Percentiles rank a stretch among this genome's conserved stretches.
phyloP scores from a whole-genome alignment of 2,797 vertebrate species.

The Micromesistius poutassou region DNA sequence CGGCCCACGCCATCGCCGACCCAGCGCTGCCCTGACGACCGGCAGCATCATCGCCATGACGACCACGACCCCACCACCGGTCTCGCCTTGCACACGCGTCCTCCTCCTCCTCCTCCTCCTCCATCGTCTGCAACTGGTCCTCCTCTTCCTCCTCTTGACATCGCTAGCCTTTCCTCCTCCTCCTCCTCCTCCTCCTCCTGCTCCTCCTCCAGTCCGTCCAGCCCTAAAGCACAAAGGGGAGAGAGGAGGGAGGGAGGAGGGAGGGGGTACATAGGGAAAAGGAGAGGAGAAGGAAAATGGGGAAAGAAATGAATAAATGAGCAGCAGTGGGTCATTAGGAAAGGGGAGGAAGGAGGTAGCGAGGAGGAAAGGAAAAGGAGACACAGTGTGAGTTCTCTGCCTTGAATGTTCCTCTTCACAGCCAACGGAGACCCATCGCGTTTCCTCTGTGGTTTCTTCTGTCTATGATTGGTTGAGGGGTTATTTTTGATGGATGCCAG shows the following conservation, averaged over 20 bases:
- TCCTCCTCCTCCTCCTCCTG: conserved; percentile 2
- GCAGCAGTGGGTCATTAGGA: neutral
- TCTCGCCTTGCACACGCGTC: neutral
- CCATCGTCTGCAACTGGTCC: neutral
- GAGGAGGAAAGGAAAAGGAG: neutral
- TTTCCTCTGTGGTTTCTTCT: neutral
- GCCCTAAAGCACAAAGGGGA: conserved; percentile 41
- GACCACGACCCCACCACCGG: neutral
- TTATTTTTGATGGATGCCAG: neutral
- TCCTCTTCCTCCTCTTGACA: conserved; percentile 6
- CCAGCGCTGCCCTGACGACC: conserved; percentile 66
- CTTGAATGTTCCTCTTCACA: neutral
- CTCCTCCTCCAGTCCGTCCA: conserved; percentile 28
- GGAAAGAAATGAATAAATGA: neutral
- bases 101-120: neutral
- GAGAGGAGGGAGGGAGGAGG: neutral
- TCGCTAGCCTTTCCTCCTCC: neutral
- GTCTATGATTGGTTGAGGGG: neutral
- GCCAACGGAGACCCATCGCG: neutral
- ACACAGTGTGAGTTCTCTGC: neutral
- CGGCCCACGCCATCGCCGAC: conserved; percentile 80
- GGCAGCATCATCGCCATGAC: conserved; percentile 10
- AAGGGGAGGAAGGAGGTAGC: neutral
- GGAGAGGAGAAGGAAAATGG: neutral
- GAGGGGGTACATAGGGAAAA: neutral